Base-by-base conservation (phyloP, 2,888 invertebrate genomes). In the Muscina levida region DNA sequence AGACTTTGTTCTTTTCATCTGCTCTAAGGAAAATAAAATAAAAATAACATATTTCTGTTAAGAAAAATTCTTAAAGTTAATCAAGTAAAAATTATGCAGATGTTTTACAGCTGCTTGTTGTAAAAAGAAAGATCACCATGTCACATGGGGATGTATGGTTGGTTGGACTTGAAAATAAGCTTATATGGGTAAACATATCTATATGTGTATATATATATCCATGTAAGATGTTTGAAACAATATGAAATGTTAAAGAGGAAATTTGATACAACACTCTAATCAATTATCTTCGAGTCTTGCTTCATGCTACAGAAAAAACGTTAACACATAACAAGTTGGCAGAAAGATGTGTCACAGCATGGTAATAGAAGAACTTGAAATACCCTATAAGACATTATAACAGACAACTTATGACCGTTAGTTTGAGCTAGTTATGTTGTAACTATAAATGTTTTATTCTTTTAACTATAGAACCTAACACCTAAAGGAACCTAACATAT, bases 31-130 rank as follows among this genome's bases (percentile, higher is more conserved):
- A 19, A 59, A 15, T 10, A 17, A 51, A 2, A 31, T 46, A 4
- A 53, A 53, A 51, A 10, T 37, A 44, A 44, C 44, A 11, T 44
- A 8, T n/a, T n/a, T 46, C 46, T 66, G 11, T 19, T 51, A 67
- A 67, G 31, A 53, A 68, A 62, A 68, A 68, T 68, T 53, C 53
- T 68, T 68, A 3, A 53, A 68, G 68, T 53, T 53, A 68, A 68
- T 68, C 53, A 68, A 53, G 68, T 37, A 19, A 68, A 68, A 42
- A 53, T 39, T 39, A 39, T 46, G 26, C 53, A 53, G 53, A 53
- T 53, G 53, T 53, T 53, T 53, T 53, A 53, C 53, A 53, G 53
- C 53, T 53, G 53, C 53, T 5, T 3, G n/a, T n/a, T n/a, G 31
- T 5, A 31, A 31, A 31, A 31, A 3, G 31, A 31, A 31, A 31